Evolutionary conservation across 2,888 invertebrate species (phyloP), one percentile per base, ranked within the genome.

Genomic region (Sialis lutaria): DNA sequence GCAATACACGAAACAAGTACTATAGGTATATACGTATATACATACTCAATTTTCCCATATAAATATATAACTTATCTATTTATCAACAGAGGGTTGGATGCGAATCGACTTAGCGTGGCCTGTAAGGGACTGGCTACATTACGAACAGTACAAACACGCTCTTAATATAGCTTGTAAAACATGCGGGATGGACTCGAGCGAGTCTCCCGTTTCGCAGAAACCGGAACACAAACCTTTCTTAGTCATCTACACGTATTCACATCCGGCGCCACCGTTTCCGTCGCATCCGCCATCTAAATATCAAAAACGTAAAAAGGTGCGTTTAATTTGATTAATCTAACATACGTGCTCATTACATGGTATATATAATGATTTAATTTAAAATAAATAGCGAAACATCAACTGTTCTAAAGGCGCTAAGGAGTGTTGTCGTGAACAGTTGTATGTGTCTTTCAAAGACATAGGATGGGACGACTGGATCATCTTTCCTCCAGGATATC

Each of bases 391-490:
- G 39, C 62, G 84, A 2, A 75, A 79, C 31, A 64, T 82, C 7
- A 82, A 82, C 60, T 86, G 87, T 58, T 70, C 73, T 0, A 72
- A 78, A 32, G 76, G 75, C 4, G 67, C 78, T 51, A 80, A 76
- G 34, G 86, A 85, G 55, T 90, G 89, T 61, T 90, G 90, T 60
- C 68, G 87, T 9, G 88, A 89, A 60, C 79, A 81, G 37, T 69
- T 90, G 1, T 84, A 82, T 58, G 81, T 91, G 50, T 82, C 82
- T 52, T 90, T 90, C 60, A 77, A 77, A 50, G 85, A 87, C 40
- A 78, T 90, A 47, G 88, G 88, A 42, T 90, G 90, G 90, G 79
- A 79, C 54, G 82, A 87, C 61, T 90, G 89, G 89, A 87, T 90
- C 50, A 74, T 90, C 51, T 72, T 77, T 53, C 90, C 90, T 0